Evolutionary conservation across 1,140 invertebrate species (phyloP).

Genomic region (Saccostrea cuccullata): DNA sequence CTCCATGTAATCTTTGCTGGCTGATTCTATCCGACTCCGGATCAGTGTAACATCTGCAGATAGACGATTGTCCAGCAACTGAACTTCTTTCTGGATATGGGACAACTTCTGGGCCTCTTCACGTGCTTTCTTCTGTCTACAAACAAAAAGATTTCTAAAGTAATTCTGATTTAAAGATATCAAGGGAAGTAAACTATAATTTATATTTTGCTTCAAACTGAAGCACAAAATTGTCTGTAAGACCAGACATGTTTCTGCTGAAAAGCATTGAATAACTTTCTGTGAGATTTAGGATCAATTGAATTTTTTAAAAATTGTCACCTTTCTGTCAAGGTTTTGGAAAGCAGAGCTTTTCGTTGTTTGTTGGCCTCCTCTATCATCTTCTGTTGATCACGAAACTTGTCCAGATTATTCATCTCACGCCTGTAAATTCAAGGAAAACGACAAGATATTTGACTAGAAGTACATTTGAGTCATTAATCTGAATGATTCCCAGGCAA

Average conservation of each 20-base stretch:
- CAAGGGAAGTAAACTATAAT: background rate
- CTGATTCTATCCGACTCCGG: constrained; percentile 87
- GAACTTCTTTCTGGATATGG: constrained; percentile 86
- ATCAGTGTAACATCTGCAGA: constrained; percentile 86
- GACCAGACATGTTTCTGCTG: background rate
- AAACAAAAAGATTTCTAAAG: constrained; percentile 53
- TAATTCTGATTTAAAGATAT: background rate
- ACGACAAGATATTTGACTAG: too few species aligned
- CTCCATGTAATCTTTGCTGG: constrained; percentile 84
- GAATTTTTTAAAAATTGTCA: constrained; percentile 66
- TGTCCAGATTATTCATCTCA: constrained; percentile 79
- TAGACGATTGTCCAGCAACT: constrained; percentile 83
- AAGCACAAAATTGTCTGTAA: background rate
- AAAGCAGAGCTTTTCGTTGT: constrained; percentile 85
- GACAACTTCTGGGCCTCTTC: constrained; percentile 85
- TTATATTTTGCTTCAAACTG: background rate
- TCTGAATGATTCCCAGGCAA: too few species aligned
- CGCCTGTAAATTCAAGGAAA: constrained; percentile 59
- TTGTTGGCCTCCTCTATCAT: constrained; percentile 88
- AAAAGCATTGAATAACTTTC: too few species aligned
- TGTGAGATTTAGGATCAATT: too few species aligned
- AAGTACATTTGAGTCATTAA: too few species aligned
- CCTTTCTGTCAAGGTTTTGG: constrained; percentile 86
- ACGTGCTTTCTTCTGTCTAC: constrained; percentile 85
- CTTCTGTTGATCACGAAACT: constrained; percentile 85